Conservation (phyloP, 2,113 vertebrate species). For the Mustela lutreola region DNA sequence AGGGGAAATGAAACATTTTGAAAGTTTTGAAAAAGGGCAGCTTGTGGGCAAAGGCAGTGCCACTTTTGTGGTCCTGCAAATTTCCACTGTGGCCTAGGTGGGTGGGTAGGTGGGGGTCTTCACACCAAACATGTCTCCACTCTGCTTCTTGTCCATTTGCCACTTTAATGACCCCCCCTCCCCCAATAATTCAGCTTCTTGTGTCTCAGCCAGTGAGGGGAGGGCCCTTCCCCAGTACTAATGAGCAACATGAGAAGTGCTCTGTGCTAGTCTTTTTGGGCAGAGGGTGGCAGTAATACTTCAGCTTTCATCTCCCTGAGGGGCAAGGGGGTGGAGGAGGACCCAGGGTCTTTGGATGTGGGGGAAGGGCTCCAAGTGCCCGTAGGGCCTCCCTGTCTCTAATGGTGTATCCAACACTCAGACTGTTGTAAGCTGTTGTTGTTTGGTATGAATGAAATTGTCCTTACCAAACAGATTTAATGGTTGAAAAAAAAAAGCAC, state of each 20-base stretch:
- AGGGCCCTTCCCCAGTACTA: not conserved
- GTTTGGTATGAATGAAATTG: constrained; percentile 84
- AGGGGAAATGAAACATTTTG: not conserved
- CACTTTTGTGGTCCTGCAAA: not conserved
- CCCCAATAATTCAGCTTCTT: not conserved
- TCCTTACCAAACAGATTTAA: constrained; percentile 86
- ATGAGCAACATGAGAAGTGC: not conserved
- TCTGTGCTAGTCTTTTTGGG: not conserved
- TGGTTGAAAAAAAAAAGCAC: constrained; percentile 67
- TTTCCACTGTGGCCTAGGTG: not conserved
- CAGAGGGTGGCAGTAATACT: not conserved
- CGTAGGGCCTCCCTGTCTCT: not conserved
- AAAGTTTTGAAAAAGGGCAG: not conserved
- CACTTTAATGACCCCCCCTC: not conserved
- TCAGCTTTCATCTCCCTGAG: constrained; percentile 57
- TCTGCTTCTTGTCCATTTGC: constrained; percentile 20
- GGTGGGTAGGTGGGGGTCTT: constrained; percentile 33
- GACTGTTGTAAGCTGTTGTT: constrained; percentile 80
- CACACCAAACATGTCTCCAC: constrained; percentile 79
- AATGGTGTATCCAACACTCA: constrained; percentile 64
- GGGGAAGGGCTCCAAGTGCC: not conserved
- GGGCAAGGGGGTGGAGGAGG: constrained; percentile 48
- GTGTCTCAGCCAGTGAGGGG: not conserved
- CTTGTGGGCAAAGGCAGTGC: not conserved
- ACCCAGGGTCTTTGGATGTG: not conserved